Evolutionary conservation across 2,888 invertebrate species (phyloP).

Genomic region (Heteromurus nitidus): DNA sequence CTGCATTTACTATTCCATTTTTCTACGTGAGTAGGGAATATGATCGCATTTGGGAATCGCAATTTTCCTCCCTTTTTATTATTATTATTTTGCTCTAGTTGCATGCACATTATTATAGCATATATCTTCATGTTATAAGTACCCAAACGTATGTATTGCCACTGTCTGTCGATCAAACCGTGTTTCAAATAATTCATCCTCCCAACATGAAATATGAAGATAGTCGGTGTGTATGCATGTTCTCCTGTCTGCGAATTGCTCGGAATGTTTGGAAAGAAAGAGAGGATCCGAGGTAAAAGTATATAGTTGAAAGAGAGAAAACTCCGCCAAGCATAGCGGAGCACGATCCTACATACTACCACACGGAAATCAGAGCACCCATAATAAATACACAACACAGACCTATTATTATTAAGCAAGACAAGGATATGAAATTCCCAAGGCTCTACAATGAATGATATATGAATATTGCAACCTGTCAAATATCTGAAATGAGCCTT

Average conservation of each 20-base stretch:
- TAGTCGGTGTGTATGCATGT: not conserved
- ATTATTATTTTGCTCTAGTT: not conserved
- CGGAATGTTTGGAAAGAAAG: too few relatives aligned
- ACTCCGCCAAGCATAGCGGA: not conserved
- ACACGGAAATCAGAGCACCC: conserved; percentile 3
- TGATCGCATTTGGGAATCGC: not conserved
- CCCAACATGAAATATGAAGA: not conserved
- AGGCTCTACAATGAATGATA: conserved; percentile 51
- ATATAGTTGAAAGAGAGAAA: not conserved
- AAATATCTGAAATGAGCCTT: conserved; percentile 47
- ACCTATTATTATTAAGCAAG: conserved; percentile 44
- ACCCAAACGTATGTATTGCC: too few relatives aligned
- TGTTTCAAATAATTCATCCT: not conserved
- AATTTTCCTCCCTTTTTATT: not conserved
- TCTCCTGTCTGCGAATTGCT: too few relatives aligned
- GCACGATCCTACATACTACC: not conserved
- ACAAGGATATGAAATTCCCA: conserved; percentile 50
- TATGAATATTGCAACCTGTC: conserved; percentile 63
- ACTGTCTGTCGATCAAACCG: not conserved
- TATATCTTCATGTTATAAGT: too few relatives aligned
- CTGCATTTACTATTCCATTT: not conserved
- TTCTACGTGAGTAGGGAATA: not conserved
- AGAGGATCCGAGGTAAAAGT: too few relatives aligned
- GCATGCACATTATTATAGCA: too few relatives aligned
- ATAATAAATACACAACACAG: conserved; percentile 5